Evolutionary conservation across 2,113 vertebrate species (phyloP).

Genomic region (Axis porcinus): DNA sequence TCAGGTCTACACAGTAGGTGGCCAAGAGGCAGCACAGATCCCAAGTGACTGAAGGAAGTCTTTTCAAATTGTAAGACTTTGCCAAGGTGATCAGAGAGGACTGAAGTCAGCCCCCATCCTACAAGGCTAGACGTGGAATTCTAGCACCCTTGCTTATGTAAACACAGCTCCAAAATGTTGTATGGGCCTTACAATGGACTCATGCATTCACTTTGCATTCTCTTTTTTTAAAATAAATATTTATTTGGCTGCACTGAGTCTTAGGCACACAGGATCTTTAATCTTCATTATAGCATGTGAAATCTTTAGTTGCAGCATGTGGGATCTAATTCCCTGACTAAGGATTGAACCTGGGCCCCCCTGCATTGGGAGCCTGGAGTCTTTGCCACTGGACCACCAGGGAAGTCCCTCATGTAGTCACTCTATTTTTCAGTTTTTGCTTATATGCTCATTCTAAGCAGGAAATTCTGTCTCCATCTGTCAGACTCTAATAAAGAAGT

Average conservation of each 20-base stretch:
- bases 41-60: not conserved
- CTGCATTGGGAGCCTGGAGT: not conserved
- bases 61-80: not conserved
- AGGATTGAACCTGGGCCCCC: not conserved
- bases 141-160: not conserved
- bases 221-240: not conserved
- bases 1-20: not conserved
- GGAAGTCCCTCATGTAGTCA: not conserved
- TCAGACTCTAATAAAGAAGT: not conserved
- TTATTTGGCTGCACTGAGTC: not conserved
- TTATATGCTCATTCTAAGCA: not conserved
- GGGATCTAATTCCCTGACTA: not conserved
- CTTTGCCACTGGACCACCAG: not conserved
- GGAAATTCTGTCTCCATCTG: not conserved
- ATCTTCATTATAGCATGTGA: not conserved
- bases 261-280: not conserved
- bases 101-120: not conserved
- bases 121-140: fast-evolving
- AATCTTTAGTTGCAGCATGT: not conserved
- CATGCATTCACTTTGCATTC: not conserved
- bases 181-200: not conserved
- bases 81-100: not conserved
- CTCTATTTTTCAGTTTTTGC: not conserved
- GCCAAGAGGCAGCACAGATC: not conserved
- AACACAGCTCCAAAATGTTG: not conserved